These are phyloP conservation scores for Chaetura pelagica DNA, from an alignment of 2,113 vertebrate genomes.

Conservation along the genomic window DNA sequence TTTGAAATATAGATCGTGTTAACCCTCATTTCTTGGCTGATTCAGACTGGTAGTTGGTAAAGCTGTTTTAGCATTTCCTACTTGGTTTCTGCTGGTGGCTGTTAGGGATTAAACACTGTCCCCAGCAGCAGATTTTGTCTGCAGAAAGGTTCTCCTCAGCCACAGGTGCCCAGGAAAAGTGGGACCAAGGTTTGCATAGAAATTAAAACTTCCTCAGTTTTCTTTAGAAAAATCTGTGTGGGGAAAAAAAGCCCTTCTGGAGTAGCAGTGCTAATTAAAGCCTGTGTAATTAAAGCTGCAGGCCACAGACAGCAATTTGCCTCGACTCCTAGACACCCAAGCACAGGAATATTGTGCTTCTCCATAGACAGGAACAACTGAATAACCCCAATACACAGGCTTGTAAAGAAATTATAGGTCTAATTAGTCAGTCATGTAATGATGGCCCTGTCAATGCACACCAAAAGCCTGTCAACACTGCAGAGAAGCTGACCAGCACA, in stretches of 20 bases:
- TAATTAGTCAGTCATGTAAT: neutral
- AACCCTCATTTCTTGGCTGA: neutral
- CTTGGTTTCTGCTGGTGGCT: neutral
- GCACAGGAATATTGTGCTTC: neutral
- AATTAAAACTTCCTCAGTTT: neutral
- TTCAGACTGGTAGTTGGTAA: neutral
- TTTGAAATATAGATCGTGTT: neutral
- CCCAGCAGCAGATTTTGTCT: neutral
- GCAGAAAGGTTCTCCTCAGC: neutral
- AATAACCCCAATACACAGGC: neutral
- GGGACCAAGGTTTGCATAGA: neutral
- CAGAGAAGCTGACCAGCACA: rapidly evolving
- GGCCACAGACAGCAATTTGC: neutral
- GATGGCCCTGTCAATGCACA: neutral
- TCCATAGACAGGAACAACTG: neutral
- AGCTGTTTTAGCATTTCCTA: neutral
- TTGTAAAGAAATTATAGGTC: neutral
- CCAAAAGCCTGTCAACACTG: neutral
- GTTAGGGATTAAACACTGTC: neutral
- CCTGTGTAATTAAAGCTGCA: neutral
- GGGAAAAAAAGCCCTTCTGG: neutral
- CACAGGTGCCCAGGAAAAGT: neutral
- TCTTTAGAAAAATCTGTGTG: neutral
- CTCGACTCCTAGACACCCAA: neutral
- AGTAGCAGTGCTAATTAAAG: neutral